Evolutionary conservation across 2,888 invertebrate species (phyloP), one percentile per base, ranked within the genome.

Genomic region (Drosophila vallismaia): DNA sequence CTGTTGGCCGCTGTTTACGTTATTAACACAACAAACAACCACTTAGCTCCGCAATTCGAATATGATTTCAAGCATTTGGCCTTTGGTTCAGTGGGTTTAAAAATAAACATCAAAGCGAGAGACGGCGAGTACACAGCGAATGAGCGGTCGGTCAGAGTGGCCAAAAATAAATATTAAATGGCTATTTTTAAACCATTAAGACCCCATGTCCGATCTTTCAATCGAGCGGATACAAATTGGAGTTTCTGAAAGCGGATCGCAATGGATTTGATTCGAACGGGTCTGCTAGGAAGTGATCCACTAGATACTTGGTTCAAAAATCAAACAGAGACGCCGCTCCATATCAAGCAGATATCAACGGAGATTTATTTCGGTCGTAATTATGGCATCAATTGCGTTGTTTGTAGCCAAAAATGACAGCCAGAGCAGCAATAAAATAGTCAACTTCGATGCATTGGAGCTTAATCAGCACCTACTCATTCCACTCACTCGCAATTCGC

Each of bases 371-470:
- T 52, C 66, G 55, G 45, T 36, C 36, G 49, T n/a, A 9, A 38
- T 72, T 84, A 79, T 77, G 79, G 75, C 85, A 85, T 79, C 87
- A 82, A 87, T 75, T 85, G 87, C 85, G 87, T 86, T 79, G 83
- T 86, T 86, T 68, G 63, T 71, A 54, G 68, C 75, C 49, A 26
- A 62, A 52, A 33, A 33, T 33, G 33, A 33, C 33, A 33, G 33
- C 33, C 3, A 33, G 10, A 33, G 4, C 33, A 10, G 33, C 33
- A 33, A 33, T 33, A 33, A 33, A 33, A 10, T 33, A 29, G 19
- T 14, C 12, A 14, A 24, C 42, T 8, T 42, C n/a, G 70, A 67
- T 66, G 66, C 64, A 66, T 40, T n/a, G 51, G 36, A 33, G 26
- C 31, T 66, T 33, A 64, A 64, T 66, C 53, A 66, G 29, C 12